Evolutionary conservation across 1,140 invertebrate genomes (phyloP), one percentile per base, ranked within the genome.

Genomic region (Halotydeus destructor): DNA sequence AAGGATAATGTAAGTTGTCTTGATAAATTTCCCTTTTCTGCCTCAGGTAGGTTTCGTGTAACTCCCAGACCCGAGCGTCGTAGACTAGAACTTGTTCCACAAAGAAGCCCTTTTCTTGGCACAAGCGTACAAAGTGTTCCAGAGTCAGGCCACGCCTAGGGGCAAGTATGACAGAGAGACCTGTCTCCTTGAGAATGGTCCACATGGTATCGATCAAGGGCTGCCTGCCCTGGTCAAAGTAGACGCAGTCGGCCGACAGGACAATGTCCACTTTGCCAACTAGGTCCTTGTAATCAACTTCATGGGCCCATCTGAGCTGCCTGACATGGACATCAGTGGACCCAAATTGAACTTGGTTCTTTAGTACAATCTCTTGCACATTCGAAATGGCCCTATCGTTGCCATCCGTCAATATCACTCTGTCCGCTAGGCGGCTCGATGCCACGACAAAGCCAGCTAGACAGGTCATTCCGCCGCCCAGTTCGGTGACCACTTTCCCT

Each of bases 391-490:
- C 76, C 23, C 69, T 66, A 50, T 68, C 66, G 59, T 84, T 83
- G 14, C 79, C 79, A 57, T 84, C 79, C 8, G 78, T 80, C 3
- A 82, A 59, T 41, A 59, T 47, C 3, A 62, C 53, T 50, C 58
- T 49, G 11, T 48, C 41, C 12, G 58, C 57, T 28, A 55, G 52
- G 25, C 57, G 52, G 22, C 44, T 46, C 5, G 55, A 48, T n/a
- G 55, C 55, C 38, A 59, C 64, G 49, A 78, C 67, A 2, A 84
- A 57, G 3, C 78, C 79, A 6, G 78, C 76, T 25, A 85, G 57
- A 51, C 77, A 81, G 30, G 78, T 80, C 75, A 85, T 83, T 0
- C 80, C 80, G 9, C 78, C 79, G 3, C 80, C 80, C 23, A 84
- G 58, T 57, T 84, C 80, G 50, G 81, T 61, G 3, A 84, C 68